A percentile compares a stretch with the other conserved stretches of the same genome.
Evolutionary conservation across 1,140 invertebrate species (phyloP).

Genomic region (Drosophila nannoptera): DNA sequence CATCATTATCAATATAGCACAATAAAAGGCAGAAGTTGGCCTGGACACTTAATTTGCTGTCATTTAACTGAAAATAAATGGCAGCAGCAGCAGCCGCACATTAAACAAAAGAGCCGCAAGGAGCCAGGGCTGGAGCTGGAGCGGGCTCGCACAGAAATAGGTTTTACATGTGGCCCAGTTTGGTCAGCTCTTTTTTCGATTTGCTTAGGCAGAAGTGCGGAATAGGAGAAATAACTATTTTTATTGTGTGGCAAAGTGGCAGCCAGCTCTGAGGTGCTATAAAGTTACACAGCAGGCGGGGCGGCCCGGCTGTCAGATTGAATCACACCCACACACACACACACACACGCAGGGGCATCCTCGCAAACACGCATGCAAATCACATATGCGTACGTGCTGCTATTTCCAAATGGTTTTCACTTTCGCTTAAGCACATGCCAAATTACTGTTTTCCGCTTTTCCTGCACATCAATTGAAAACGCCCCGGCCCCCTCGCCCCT

Average conservation of each 20-base stretch:
- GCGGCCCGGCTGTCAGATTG: constrained; percentile 30
- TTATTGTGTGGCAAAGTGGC: constrained; percentile 70
- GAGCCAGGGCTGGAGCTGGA: not conserved
- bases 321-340: constrained; percentile 23
- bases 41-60: constrained; percentile 67
- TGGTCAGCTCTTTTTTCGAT: constrained; percentile 38
- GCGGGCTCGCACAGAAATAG: not conserved
- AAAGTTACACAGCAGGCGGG: constrained; percentile 51
- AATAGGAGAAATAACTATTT: constrained; percentile 43
- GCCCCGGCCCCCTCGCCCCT: constrained; percentile 49
- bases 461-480: constrained; percentile 45
- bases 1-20: constrained; percentile 67
- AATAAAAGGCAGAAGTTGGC: constrained; percentile 59
- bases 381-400: constrained; percentile 58
- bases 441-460: constrained; percentile 38
- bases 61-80: constrained; percentile 71
- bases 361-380: constrained; percentile 54
- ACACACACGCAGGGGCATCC: constrained; percentile 10
- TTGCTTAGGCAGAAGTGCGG: constrained; percentile 34
- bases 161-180: constrained; percentile 40
- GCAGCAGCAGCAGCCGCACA: constrained; percentile 29
- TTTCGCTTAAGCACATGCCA: constrained; percentile 49
- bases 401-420: constrained; percentile 66
- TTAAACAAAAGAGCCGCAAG: constrained; percentile 38
- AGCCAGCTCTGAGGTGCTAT: constrained; percentile 65